A percentile compares a stretch with the other conserved stretches of the same genome.
Conservation (phyloP, 2,113 vertebrate species). For the Hippopotamus amphibius region DNA sequence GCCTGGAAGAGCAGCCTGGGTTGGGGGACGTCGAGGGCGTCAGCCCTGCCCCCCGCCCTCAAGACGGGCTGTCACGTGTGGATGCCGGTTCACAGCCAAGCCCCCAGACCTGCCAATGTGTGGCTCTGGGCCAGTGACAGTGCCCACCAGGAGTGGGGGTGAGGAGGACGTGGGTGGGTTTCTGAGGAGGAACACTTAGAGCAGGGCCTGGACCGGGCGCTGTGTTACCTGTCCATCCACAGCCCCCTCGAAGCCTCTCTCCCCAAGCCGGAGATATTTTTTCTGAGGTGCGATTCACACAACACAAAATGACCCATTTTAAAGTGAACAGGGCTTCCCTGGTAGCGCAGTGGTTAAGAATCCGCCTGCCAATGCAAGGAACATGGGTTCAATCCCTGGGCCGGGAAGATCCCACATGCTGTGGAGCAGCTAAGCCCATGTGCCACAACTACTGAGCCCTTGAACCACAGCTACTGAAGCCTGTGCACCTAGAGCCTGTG, state of each 20-base stretch:
- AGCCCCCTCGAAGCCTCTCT: background rate
- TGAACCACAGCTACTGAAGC: too few relatives aligned
- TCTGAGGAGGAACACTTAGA: background rate
- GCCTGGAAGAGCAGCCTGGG: background rate
- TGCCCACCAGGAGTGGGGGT: too few relatives aligned
- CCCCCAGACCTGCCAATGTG: rapidly evolving
- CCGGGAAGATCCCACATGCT: too few relatives aligned
- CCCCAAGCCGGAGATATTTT: background rate
- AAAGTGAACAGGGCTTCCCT: background rate
- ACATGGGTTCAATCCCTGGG: too few relatives aligned
- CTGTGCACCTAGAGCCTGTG: too few relatives aligned
- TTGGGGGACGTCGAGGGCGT: background rate
- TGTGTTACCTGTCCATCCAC: background rate
- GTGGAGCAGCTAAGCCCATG: too few relatives aligned
- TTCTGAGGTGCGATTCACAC: background rate
- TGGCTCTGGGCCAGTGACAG: background rate
- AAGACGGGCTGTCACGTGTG: too few relatives aligned
- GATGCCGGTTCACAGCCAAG: background rate
- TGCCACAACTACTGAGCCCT: too few relatives aligned
- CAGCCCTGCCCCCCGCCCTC: background rate
- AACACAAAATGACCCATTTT: background rate
- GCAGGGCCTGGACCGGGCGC: background rate
- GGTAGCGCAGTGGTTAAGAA: too few relatives aligned
- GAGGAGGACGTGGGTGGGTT: background rate
- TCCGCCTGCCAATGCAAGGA: too few relatives aligned